These are phyloP conservation scores for Pseudomyrmex cubaensis DNA, from an alignment of 1,140 invertebrate species.

Conservation along the genomic window DNA sequence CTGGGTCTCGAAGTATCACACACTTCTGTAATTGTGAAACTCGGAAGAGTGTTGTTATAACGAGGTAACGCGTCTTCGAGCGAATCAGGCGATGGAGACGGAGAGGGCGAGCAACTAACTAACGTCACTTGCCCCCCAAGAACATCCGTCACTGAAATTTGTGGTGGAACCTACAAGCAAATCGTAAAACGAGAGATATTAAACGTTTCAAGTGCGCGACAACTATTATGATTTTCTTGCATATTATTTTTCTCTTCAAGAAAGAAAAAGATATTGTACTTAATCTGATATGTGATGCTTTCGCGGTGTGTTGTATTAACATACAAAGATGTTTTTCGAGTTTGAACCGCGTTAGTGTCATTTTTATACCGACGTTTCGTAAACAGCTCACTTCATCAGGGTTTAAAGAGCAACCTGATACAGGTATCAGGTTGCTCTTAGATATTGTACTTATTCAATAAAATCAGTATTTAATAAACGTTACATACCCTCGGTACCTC, in stretches of 20 bases:
- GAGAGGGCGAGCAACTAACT: conserved; percentile 88
- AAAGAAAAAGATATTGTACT: background rate
- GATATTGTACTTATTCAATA: too few species aligned
- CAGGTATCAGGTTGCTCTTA: too few species aligned
- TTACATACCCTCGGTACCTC: conserved; percentile 84
- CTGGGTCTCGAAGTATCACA: conserved; percentile 90
- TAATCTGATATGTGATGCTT: too few species aligned
- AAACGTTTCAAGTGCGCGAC: background rate
- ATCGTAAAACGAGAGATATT: conserved; percentile 9
- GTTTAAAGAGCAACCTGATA: too few species aligned
- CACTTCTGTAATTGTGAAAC: conserved; percentile 90
- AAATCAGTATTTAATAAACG: background rate
- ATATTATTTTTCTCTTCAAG: background rate
- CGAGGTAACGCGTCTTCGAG: conserved; percentile 80
- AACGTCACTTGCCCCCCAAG: conserved; percentile 93
- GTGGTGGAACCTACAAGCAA: conserved; percentile 87
- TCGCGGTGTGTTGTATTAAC: too few species aligned
- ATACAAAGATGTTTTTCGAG: too few species aligned
- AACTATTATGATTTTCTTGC: background rate
- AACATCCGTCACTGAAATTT: conserved; percentile 96
- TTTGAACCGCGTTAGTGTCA: too few species aligned
- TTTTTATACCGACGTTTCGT: too few species aligned
- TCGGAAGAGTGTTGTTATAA: conserved; percentile 85
- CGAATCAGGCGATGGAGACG: conserved; percentile 82
- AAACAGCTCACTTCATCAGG: too few species aligned